phyloP scores from a whole-genome alignment of 2,797 vertebrate genomes.

The Psittacula echo region DNA sequence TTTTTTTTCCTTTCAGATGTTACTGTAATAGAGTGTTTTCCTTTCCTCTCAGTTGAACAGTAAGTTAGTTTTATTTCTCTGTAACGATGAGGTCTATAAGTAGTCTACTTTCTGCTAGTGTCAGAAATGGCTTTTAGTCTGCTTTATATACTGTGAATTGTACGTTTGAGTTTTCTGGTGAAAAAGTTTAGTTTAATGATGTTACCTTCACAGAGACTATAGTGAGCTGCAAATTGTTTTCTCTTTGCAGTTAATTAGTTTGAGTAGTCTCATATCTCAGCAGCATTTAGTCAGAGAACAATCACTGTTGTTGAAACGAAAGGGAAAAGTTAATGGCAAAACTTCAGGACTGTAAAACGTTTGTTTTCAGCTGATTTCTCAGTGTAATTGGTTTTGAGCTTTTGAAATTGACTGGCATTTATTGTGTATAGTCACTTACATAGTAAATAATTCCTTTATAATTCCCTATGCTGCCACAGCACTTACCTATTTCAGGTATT shows the following conservation, averaged over 20 bases:
- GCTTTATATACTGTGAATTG: neutral
- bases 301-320: neutral
- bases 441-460: neutral
- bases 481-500: neutral
- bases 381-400: neutral
- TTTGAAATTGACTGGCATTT: neutral
- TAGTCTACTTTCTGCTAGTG: neutral
- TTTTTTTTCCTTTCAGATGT: neutral
- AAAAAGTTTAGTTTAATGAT: neutral
- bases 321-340: neutral
- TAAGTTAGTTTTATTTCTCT: neutral
- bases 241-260: neutral
- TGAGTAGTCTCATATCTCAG: neutral
- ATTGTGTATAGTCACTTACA: neutral
- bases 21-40: neutral
- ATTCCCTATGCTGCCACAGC: neutral
- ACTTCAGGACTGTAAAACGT: neutral
- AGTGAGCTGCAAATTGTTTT: neutral
- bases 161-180: neutral
- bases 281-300: neutral
- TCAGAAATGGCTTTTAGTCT: neutral
- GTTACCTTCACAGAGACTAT: neutral
- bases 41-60: neutral
- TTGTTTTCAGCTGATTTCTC: constrained; percentile 3
- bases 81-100: neutral